Percentiles rank a stretch among this genome's conserved stretches.
phyloP scores from a whole-genome alignment of 2,888 invertebrate species.

The Drosophila demipolita region DNA sequence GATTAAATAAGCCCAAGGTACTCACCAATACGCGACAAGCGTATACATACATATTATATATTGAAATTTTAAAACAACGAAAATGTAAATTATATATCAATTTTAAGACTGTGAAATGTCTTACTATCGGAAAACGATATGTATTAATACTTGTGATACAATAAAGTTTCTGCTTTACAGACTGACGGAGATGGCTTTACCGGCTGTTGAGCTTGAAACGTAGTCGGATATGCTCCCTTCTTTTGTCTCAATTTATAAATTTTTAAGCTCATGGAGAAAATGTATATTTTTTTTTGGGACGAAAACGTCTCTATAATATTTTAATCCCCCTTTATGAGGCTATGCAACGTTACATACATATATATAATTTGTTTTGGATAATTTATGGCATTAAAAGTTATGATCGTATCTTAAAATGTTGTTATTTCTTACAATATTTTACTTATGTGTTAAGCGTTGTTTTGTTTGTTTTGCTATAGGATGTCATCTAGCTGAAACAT shows the following conservation, averaged over 20 bases:
- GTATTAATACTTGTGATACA: neutral
- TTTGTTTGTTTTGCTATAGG: neutral
- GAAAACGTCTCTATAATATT: neutral
- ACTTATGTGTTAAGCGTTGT: neutral
- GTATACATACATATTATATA: neutral
- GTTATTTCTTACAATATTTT: too few species aligned
- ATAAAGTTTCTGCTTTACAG: neutral
- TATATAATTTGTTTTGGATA: too few species aligned
- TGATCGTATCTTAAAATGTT: too few species aligned
- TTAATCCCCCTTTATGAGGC: neutral
- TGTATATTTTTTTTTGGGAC: neutral
- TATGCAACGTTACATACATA: neutral
- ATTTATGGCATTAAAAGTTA: too few species aligned
- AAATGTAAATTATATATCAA: neutral
- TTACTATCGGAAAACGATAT: neutral
- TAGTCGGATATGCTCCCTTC: neutral
- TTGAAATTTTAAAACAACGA: neutral
- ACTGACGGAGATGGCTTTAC: neutral
- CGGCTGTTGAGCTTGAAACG: neutral
- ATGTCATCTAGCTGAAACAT: conserved; percentile 6
- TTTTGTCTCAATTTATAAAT: neutral
- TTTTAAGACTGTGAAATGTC: neutral
- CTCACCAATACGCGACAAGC: neutral
- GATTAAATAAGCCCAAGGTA: neutral
- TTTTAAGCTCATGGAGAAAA: neutral